Base-by-base conservation (phyloP, 1,140 invertebrate genomes). In the Phymorhynchus buccinoides region DNA sequence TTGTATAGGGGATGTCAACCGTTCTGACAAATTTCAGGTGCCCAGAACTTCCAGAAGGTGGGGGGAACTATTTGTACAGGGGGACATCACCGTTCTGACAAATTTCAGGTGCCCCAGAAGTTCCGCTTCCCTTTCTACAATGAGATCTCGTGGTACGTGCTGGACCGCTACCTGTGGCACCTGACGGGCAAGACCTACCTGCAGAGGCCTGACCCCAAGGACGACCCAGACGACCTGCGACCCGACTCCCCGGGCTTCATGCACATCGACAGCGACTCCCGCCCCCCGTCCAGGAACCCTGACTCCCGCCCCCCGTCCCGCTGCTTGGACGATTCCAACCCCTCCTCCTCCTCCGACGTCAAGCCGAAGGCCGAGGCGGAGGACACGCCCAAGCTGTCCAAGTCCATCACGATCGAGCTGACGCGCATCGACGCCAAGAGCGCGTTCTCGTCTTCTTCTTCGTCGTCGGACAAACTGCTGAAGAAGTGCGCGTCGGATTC, bases 81-180 rank as follows among this genome's bases (percentile, higher is more conserved):
- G n/a, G n/a, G n/a, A n/a, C n/a, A n/a, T n/a, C n/a, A n/a, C n/a
- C n/a, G 56, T 62, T 27, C 56, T 52, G 48, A n/a, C n/a, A n/a
- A n/a, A 52, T 52, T 52, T 22, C 92, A 97, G 96, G 97, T 99
- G 44, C 97, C 97, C 2, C 96, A 98, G 88, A 99, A 99, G 94
- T 99, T 99, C 94, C 95, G 98, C 0, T 99, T 99, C 93, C 98
- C 98, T 27, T 99, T 98, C 93, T 99, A 98, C 93, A 98, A 97
- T 7, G 98, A 99, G 94, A 98, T 99, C 96, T 94, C 98, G 37
- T 99, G 98, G 98, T 99, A 99, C 93, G 98, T 99, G 2, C 93
- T 99, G 56, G 97, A 98, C 89, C 95, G 97, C 52, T 99, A 99
- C 93, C 97, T 99, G 4, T 95, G 96, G 88, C 97, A 97, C 77